Conservation (phyloP, 2,888 invertebrate genomes). For the Argynnis bischoffii region DNA sequence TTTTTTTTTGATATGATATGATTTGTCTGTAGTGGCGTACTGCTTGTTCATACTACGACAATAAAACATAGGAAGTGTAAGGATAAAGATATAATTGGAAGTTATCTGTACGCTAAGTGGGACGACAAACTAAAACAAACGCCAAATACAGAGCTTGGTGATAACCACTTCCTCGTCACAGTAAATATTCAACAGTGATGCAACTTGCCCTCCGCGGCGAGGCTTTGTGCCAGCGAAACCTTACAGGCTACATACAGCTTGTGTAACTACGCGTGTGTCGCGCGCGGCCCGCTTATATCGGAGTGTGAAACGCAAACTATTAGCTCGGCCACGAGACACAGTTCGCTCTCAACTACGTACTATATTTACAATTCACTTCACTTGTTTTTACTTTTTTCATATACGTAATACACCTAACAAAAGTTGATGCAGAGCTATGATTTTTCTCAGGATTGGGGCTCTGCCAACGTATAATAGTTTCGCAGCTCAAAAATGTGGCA, state of each 20-base stretch:
- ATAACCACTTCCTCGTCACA: constrained; percentile 34
- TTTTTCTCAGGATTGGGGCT: constrained; percentile 24
- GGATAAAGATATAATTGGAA: constrained; percentile 22
- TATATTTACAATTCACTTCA: background rate
- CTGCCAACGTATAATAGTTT: constrained; percentile 31
- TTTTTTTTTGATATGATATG: background rate
- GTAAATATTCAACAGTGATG: constrained; percentile 46
- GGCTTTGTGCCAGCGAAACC: constrained; percentile 21
- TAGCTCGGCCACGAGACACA: background rate
- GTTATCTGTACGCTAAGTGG: constrained; percentile 25
- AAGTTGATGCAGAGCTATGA: constrained; percentile 5
- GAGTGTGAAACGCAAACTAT: constrained; percentile 15
- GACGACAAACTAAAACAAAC: constrained; percentile 24
- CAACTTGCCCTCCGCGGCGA: constrained; percentile 43
- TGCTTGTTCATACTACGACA: background rate
- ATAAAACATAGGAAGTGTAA: constrained; percentile 16
- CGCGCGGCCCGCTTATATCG: constrained; percentile 5
- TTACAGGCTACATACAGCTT: constrained; percentile 13
- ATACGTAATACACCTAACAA: background rate
- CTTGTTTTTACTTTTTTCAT: background rate
- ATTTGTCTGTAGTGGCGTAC: too few species aligned
- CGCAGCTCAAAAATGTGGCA: constrained; percentile 12
- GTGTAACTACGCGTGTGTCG: constrained; percentile 8
- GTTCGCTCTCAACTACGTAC: background rate
- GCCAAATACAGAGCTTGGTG: constrained; percentile 10